Evolutionary conservation across 2,113 vertebrate species (phyloP).

Genomic region (Erythrolamprus reginae): DNA sequence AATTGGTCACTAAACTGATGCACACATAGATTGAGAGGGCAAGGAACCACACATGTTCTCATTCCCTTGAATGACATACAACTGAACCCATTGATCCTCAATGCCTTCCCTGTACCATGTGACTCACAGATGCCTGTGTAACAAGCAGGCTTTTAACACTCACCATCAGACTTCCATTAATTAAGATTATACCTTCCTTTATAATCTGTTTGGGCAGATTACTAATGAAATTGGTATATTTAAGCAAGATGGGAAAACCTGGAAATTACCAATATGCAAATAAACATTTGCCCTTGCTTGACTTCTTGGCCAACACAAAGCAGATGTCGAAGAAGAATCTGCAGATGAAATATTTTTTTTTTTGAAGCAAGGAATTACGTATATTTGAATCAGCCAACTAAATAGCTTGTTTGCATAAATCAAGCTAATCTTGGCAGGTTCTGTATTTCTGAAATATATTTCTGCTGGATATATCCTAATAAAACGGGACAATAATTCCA

Average conservation of each 20-base stretch:
- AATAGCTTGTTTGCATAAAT: slow-evolving; percentile 28
- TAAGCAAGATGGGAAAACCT: slow-evolving; percentile 32
- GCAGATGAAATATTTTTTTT: slow-evolving; percentile 27
- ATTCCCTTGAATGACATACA: neutral
- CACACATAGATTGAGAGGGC: neutral
- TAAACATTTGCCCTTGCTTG: slow-evolving; percentile 59
- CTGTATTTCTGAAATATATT: slow-evolving; percentile 2
- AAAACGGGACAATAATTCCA: slow-evolving; percentile 3
- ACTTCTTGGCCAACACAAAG: slow-evolving; percentile 31
- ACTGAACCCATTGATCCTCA: neutral
- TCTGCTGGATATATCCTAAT: neutral
- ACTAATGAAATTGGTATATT: slow-evolving; percentile 29
- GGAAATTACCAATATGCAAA: slow-evolving; percentile 45
- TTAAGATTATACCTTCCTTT: too few species aligned
- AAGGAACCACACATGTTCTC: accelerated
- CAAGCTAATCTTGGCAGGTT: accelerated
- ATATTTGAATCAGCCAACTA: slow-evolving; percentile 9
- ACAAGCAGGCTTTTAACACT: slow-evolving; percentile 32
- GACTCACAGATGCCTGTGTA: slow-evolving; percentile 38
- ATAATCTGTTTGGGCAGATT: slow-evolving; percentile 37
- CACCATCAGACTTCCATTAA: slow-evolving; percentile 44
- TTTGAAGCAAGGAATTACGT: slow-evolving; percentile 21
- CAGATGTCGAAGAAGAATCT: slow-evolving; percentile 45
- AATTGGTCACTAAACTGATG: neutral
- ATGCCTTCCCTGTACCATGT: neutral